phyloP scores from a whole-genome alignment of 2,797 vertebrate species.

The Muscicapa striata region DNA sequence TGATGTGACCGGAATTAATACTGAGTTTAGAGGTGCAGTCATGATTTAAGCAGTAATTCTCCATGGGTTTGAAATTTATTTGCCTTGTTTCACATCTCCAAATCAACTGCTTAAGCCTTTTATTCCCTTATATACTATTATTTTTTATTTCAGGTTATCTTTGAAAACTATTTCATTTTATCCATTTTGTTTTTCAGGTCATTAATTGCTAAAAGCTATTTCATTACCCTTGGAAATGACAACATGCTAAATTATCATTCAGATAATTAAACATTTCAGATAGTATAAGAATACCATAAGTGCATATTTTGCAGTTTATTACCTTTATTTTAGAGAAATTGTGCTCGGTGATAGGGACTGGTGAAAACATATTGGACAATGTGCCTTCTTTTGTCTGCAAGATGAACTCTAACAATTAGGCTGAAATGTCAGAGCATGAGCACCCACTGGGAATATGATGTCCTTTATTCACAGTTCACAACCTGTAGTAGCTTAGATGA shows the following conservation, averaged over 20 bases:
- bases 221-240: conserved; percentile 25
- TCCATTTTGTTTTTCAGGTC: conserved; percentile 33
- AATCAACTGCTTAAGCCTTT: neutral
- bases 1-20: neutral
- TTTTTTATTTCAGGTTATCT: conserved; percentile 4
- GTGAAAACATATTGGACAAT: neutral
- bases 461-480: neutral
- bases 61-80: neutral
- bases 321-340: conserved; percentile 50
- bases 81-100: neutral
- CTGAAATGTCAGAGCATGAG: neutral
- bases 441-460: neutral
- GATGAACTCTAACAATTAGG: neutral
- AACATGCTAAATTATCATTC: conserved; percentile 37
- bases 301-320: conserved; percentile 42
- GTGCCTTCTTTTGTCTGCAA: neutral
- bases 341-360: neutral
- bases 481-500: neutral
- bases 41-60: neutral
- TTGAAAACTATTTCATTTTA: neutral
- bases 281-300: conserved; percentile 4
- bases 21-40: neutral
- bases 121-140: neutral
- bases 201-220: conserved; percentile 36
- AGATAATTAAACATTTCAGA: conserved; percentile 39